phyloP scores from a whole-genome alignment of 2,888 invertebrate species.

The Athripsodes cinereus region DNA sequence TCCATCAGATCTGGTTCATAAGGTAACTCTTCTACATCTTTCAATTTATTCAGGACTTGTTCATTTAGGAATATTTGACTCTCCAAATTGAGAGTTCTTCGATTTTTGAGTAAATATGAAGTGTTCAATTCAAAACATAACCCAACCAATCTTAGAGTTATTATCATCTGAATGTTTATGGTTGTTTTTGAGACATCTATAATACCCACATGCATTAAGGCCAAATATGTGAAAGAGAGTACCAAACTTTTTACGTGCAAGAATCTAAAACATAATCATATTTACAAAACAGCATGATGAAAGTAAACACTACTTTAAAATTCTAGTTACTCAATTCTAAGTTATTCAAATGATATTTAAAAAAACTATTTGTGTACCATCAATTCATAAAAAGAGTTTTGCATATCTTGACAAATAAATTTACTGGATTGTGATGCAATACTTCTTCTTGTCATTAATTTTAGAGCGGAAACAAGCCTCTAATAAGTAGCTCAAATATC shows the following conservation, averaged over 20 bases:
- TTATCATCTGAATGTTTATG: slow-evolving; percentile 73
- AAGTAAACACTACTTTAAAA: background rate
- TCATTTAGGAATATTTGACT: slow-evolving; percentile 2
- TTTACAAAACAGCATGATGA: background rate
- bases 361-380: too few relatives aligned
- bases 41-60: slow-evolving; percentile 18
- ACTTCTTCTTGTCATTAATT: too few relatives aligned
- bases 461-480: too few relatives aligned
- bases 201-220: slow-evolving; percentile 66
- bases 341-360: too few relatives aligned
- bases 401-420: too few relatives aligned
- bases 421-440: too few relatives aligned
- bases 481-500: too few relatives aligned
- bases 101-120: slow-evolving; percentile 31
- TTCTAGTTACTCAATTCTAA: too few relatives aligned
- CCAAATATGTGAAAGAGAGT: slow-evolving; percentile 73
- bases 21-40: slow-evolving; percentile 32
- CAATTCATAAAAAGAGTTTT: too few relatives aligned
- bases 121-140: slow-evolving; percentile 72
- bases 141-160: slow-evolving; percentile 77
- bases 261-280: slow-evolving; percentile 48
- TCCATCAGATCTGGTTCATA: slow-evolving; percentile 50
- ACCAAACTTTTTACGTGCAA: slow-evolving; percentile 62
- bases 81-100: slow-evolving; percentile 21
- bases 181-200: slow-evolving; percentile 60